Evolutionary conservation across 2,797 vertebrate genomes (phyloP), one percentile per base, ranked within the genome.

Genomic region (Argentina silus): DNA sequence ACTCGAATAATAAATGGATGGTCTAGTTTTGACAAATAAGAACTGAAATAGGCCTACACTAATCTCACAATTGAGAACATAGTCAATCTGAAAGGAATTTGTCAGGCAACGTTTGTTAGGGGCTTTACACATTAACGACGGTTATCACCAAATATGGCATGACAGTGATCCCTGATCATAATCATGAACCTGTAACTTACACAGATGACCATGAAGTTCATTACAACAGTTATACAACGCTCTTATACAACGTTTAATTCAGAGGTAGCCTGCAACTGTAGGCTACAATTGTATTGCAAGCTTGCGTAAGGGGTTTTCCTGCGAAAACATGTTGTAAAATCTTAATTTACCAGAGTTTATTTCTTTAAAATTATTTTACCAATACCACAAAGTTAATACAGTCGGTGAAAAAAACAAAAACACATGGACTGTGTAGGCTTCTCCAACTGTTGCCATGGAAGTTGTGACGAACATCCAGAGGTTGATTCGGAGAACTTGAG

Each of bases 361-460:
- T 59, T 11, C 12, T 15, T 14, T 19, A 60, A 11, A 36, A 60
- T 60, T 14, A 14, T 36, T 2, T 60, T 27, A 12, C 21, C 36
- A 27, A 14, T 15, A 15, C 19, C 23, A 60, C 57, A 36, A 36
- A 5, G 7, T 55, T 17, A 19, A 27, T 44, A 9, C 15, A 36
- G 27, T 36, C 27, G 27, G 4, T 36, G 27, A 36, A 36, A 36
- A 36, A 36, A 36, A 63, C 42, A 36, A 17, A 44, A 63, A 63
- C 61, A 43, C 27, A 63, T 63, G 61, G 57, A 60, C 57, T 60
- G 48, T 12, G 57, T 7, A 14, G 12, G 14, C 21, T 27, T 14
- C 15, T 60, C 36, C 23, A 60, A 56, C 42, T 56, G 67, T 68
- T 67, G 50, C 66, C 48, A 68, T 68, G 66, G 66, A 36, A 15